Evolutionary conservation across 64 coral and sea anemone species (phyloP).

Genomic region (Pocillopora damicornis): DNA sequence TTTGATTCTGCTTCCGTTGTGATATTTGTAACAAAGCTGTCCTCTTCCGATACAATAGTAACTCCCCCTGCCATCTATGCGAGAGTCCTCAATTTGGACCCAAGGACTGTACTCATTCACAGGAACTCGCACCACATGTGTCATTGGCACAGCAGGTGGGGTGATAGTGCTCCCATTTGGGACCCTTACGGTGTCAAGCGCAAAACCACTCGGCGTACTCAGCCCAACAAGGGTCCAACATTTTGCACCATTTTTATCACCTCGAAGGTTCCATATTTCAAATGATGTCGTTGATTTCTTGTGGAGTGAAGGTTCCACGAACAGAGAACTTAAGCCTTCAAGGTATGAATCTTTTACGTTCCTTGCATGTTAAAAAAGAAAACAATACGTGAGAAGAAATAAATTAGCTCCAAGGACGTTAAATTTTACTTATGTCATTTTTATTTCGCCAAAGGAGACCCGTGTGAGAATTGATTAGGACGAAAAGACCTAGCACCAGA

Average conservation of each 20-base stretch:
- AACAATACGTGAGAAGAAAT: too few species aligned
- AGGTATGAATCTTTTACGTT: background rate
- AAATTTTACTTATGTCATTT: too few species aligned
- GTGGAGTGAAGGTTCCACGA: background rate
- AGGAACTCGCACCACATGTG: constrained; percentile 14
- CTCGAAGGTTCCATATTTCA: constrained; percentile 36
- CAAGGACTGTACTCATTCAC: constrained; percentile 11
- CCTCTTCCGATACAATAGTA: constrained; percentile 4
- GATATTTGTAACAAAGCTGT: constrained; percentile 12
- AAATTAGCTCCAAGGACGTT: too few species aligned
- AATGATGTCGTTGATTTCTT: constrained; percentile 14
- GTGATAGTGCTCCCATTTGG: background rate
- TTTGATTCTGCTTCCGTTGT: constrained; percentile 1
- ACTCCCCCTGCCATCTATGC: background rate
- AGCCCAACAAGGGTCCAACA: constrained; percentile 26
- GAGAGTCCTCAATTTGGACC: constrained; percentile 33
- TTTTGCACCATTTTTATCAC: background rate
- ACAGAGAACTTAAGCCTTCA: background rate
- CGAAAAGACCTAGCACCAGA: too few species aligned
- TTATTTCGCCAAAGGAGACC: too few species aligned
- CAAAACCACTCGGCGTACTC: constrained; percentile 28
- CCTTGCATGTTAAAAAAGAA: background rate
- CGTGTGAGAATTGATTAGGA: too few species aligned
- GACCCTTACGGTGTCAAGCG: constrained; percentile 14
- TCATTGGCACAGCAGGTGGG: background rate